phyloP scores from a whole-genome alignment of 53 echinoderm and acorn worm species.

The Crossaster papposus region DNA sequence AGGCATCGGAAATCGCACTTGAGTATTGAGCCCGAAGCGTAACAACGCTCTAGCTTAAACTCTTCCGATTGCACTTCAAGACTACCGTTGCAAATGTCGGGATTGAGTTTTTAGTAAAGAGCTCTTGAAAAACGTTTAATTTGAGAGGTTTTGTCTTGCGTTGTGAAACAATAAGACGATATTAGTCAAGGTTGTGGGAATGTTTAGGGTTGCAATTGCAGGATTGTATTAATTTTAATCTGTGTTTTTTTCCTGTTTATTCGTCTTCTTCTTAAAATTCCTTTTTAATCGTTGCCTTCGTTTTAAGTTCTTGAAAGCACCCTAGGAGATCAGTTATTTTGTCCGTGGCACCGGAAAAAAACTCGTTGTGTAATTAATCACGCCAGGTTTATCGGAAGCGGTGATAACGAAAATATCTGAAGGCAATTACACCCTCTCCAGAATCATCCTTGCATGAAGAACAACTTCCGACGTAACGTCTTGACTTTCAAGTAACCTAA shows the following conservation, averaged over 20 bases:
- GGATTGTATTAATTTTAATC: not conserved
- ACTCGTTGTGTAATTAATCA: not conserved
- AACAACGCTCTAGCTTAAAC: not conserved
- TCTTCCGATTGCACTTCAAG: not conserved
- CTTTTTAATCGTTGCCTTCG: not conserved
- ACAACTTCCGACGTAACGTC: not conserved
- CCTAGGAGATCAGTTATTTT: not conserved
- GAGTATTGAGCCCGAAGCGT: slow-evolving; percentile 42
- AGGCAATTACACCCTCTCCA: not conserved
- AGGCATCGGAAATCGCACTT: slow-evolving; percentile 53
- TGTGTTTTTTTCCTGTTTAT: not conserved
- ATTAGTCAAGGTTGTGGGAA: not conserved
- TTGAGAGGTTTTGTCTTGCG: not conserved
- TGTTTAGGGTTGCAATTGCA: not conserved
- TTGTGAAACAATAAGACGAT: not conserved
- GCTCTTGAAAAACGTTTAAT: not conserved
- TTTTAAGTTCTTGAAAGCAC: not conserved
- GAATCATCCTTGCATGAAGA: not conserved
- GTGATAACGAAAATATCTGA: not conserved
- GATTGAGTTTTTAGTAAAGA: not conserved
- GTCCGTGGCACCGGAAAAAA: not conserved
- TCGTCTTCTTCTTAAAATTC: not conserved
- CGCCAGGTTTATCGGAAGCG: not conserved
- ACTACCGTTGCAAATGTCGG: not conserved
- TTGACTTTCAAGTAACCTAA: not conserved